Conservation (phyloP, 1,140 invertebrate species). For the Bradysia coprophila region DNA sequence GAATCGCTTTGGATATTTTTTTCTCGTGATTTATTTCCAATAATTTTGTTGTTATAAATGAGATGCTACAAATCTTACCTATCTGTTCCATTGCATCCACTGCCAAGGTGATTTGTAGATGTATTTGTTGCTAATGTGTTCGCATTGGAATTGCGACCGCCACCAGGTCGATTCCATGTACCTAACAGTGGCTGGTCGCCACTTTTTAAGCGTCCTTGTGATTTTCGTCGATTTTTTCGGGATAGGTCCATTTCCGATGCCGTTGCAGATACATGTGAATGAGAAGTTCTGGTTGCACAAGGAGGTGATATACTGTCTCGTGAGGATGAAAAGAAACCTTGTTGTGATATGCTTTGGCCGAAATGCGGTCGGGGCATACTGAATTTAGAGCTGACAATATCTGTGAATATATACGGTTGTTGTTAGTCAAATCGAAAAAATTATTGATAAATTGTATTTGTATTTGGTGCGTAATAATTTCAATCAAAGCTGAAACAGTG, state of each 20-base stretch:
- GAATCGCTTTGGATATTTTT: no score
- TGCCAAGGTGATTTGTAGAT: slow-evolving; percentile 13
- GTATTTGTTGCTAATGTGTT: slow-evolving; percentile 15
- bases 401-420: no score
- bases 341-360: slow-evolving; percentile 29
- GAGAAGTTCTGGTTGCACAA: slow-evolving; percentile 27
- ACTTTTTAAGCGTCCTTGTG: slow-evolving; percentile 43
- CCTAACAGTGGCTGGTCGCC: slow-evolving; percentile 20
- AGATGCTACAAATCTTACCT: no score
- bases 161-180: slow-evolving; percentile 20
- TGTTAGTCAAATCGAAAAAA: slow-evolving; percentile 6
- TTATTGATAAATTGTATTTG: not conserved
- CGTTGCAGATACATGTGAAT: slow-evolving; percentile 39
- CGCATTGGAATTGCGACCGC: slow-evolving; percentile 17
- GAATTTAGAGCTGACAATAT: slow-evolving; percentile 46
- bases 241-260: slow-evolving; percentile 56
- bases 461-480: not conserved
- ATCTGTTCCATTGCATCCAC: slow-evolving; percentile 23
- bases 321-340: slow-evolving; percentile 46
- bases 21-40: no score
- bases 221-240: slow-evolving; percentile 38
- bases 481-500: no score
- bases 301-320: slow-evolving; percentile 47
- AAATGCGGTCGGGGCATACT: slow-evolving; percentile 33
- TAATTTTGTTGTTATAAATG: no score